Evolutionary conservation across 2,797 vertebrate species (phyloP), one percentile per base, ranked within the genome.

Genomic region (Lindbergichthys nudifrons): DNA sequence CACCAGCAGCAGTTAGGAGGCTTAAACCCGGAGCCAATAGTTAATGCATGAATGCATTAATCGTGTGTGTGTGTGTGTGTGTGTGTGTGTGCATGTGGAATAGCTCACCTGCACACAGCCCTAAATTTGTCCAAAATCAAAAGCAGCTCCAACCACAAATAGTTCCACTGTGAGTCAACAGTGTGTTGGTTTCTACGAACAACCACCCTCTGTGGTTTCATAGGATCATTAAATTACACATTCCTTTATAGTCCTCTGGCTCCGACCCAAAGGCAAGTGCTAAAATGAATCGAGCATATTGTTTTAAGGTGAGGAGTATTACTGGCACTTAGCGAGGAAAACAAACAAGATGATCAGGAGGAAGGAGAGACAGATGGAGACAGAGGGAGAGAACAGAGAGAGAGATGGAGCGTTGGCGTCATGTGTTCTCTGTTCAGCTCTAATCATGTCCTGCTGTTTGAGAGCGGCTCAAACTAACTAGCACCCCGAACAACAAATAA

Each of bases 101-200:
- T 3, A 46, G 51, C 46, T 23, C 89, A 92, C 89, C 88, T 90
- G 91, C 84, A 80, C 59, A n/a, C 32, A 73, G 66, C 48, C 77
- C 76, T 83, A 77, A 75, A 84, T 83, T 61, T 66, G 79, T 74
- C 48, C 71, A 82, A 82, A 91, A 92, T 92, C 82, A 88, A 88
- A 91, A 85, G 70, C 91, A 93, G 88, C 74, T 85, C 80, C 61
- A 51, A 86, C 87, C 87, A 71, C 84, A 90, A 84, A 92, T 90
- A 87, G 78, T 85, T 91, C 57, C 75, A 77, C 71, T 60, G 77
- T 85, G 89, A 89, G 79, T 83, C 81, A 87, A 77, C 73, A 58
- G 57, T 70, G 80, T 78, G 73, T 81, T 83, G 82, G 77, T 80
- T 71, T 64, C 59, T 45, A 36, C 14, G 57, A 83, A 83, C 77